Evolutionary conservation across 2,888 invertebrate genomes (phyloP).

Genomic region (Chymomyza caudatula): DNA sequence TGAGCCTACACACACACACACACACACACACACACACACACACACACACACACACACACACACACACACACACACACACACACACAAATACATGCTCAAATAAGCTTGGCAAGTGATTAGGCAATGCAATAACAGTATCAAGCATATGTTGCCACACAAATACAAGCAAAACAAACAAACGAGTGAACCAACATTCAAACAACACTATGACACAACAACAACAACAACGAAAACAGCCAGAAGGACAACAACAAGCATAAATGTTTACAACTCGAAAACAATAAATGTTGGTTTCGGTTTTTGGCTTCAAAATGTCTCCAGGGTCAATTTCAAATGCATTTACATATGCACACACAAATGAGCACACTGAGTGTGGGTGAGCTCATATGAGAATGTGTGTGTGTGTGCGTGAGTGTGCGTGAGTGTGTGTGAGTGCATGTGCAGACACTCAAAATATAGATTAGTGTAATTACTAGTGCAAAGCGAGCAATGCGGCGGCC

Average conservation of each 20-base stretch:
- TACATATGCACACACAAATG: conserved; percentile 23
- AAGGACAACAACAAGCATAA: conserved; percentile 18
- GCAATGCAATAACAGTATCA: conserved; percentile 21
- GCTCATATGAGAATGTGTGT: background rate
- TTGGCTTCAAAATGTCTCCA: conserved; percentile 57
- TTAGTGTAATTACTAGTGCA: conserved; percentile 60
- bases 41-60: background rate
- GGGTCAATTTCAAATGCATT: conserved; percentile 65
- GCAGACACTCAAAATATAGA: conserved; percentile 42
- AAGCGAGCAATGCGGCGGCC: conserved; percentile 29
- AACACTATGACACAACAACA: background rate
- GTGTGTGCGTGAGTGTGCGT: background rate
- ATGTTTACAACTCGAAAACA: conserved; percentile 15
- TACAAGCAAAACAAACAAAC: conserved; percentile 11
- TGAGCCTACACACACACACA: conserved; percentile 1
- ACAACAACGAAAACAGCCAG: background rate
- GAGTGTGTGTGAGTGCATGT: background rate
- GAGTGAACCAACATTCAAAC: background rate
- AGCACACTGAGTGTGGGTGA: background rate
- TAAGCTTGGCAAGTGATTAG: conserved; percentile 36
- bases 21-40: conserved; percentile 4
- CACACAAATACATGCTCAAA: conserved; percentile 23
- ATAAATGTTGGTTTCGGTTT: conserved; percentile 53
- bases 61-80: conserved; percentile 6
- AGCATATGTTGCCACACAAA: conserved; percentile 2